Evolutionary conservation across 23 tunicate genomes (phyloP), one percentile per base, ranked within the genome.

Genomic region (Trididemnum miniatum): DNA sequence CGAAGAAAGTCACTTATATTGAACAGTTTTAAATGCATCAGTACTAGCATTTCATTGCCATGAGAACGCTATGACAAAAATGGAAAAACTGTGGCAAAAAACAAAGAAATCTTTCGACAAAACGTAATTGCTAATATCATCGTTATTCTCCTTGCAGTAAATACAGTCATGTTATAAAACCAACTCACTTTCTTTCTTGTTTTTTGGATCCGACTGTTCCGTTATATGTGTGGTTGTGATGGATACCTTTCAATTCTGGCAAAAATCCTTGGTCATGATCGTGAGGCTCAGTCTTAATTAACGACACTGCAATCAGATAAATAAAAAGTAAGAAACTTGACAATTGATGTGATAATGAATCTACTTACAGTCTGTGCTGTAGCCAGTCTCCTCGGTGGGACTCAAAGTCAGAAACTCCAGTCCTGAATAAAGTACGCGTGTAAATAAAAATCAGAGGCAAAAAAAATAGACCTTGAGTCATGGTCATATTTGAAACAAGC

Each of bases 211-310:
- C 81, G 69, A 31, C 77, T 7, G 91, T 87, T n/a, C 91, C 91
- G 62, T 81, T 72, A 71, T 87, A 87, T 9, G 86, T 80, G 39
- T 87, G 91, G 71, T 87, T 87, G 71, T 87, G 91, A 34, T 87
- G 37, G 72, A 87, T 65, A 5, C 51, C 71, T 71, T 79, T 86
- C 23, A 86, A 3, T 29, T 69, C 80, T 1, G 60, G 62, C 80
- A 59, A 27, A 9, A 31, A 32, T 9, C 38, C 75, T 67, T 67
- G 75, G 38, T 67, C 75, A 5, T 12, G 18, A 32, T 5, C 38
- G 32, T 5, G 38, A 31, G 75, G 75, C 20, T 67, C 75, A 2
- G 75, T 31, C 32, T 67, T 67, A 20, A 67, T 12, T 9, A 31
- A 30, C 7, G 75, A 12, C 37, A 67, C 75, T 67, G 54, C 54